These are phyloP conservation scores for Tetragonisca angustula DNA, from an alignment of 2,888 invertebrate genomes.

Conservation along the genomic window DNA sequence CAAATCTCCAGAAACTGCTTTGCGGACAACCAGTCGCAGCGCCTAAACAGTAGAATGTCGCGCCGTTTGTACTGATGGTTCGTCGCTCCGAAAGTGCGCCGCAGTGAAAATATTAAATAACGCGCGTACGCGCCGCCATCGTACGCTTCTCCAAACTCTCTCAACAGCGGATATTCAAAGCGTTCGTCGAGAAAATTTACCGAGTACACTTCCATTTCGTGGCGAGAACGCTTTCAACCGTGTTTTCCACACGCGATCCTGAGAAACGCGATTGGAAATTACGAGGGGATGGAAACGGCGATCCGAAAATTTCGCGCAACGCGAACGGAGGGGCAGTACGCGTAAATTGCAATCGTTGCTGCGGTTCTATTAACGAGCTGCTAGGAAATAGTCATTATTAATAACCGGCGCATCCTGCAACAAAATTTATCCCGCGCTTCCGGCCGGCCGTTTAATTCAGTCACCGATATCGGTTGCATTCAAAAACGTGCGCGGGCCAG, in stretches of 20 bases:
- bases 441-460: constrained; percentile 62
- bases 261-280: constrained; percentile 2
- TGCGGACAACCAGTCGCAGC: no score
- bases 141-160: constrained; percentile 27
- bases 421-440: constrained; percentile 61
- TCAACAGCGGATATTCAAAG: constrained; percentile 37
- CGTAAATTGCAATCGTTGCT: constrained; percentile 39
- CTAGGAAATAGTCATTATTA: constrained; percentile 61
- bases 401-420: constrained; percentile 57
- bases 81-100: no score
- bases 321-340: background rate
- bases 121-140: constrained; percentile 31
- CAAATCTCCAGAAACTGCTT: no score
- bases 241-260: background rate
- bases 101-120: no score
- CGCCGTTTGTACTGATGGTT: no score
- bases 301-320: constrained; percentile 25
- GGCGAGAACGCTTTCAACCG: no score
- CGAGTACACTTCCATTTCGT: constrained; percentile 10
- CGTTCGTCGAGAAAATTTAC: background rate
- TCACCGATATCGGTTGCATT: constrained; percentile 61
- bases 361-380: constrained; percentile 55
- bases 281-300: constrained; percentile 4
- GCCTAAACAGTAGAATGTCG: no score
- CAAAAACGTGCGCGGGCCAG: constrained; percentile 50